A percentile compares a stretch with the other conserved stretches of the same genome.
Conservation (phyloP, 2,888 invertebrate species). For the Eupithecia subumbrata region DNA sequence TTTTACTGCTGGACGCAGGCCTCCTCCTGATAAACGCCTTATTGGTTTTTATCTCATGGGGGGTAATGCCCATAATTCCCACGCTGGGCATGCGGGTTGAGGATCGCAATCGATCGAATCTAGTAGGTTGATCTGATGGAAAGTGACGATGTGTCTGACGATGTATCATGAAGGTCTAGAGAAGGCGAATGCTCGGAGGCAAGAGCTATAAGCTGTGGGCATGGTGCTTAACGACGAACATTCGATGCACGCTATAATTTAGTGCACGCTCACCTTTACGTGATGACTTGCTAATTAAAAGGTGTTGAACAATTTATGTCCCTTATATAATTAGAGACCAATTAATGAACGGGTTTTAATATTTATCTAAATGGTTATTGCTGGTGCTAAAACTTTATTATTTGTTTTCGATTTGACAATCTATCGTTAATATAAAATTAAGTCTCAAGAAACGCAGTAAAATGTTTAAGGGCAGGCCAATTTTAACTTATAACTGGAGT, state of each 20-base stretch:
- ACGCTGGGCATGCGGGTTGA: too few relatives aligned
- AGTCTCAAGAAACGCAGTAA: background rate
- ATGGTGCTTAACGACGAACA: constrained; percentile 32
- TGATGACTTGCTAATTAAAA: constrained; percentile 40
- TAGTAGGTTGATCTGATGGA: too few relatives aligned
- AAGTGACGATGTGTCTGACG: too few relatives aligned
- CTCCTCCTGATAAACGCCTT: too few relatives aligned
- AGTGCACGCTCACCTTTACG: constrained; percentile 39
- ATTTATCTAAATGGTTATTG: constrained; percentile 13
- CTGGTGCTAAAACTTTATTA: constrained; percentile 7
- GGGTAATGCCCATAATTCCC: too few relatives aligned
- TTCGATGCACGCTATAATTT: constrained; percentile 43
- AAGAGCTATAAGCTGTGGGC: background rate
- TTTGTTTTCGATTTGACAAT: constrained; percentile 11
- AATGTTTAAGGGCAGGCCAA: constrained; percentile 5
- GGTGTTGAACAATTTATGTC: constrained; percentile 37
- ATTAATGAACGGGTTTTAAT: constrained; percentile 19
- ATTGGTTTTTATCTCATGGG: too few relatives aligned
- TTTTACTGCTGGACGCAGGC: too few relatives aligned
- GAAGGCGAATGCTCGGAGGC: background rate
- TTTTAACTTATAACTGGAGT: constrained; percentile 12
- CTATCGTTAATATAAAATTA: constrained; percentile 5
- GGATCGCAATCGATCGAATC: too few relatives aligned
- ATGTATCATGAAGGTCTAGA: too few relatives aligned
- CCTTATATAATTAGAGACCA: constrained; percentile 28